phyloP scores from a whole-genome alignment of 1,140 invertebrate species.

The Cyclina sinensis region DNA sequence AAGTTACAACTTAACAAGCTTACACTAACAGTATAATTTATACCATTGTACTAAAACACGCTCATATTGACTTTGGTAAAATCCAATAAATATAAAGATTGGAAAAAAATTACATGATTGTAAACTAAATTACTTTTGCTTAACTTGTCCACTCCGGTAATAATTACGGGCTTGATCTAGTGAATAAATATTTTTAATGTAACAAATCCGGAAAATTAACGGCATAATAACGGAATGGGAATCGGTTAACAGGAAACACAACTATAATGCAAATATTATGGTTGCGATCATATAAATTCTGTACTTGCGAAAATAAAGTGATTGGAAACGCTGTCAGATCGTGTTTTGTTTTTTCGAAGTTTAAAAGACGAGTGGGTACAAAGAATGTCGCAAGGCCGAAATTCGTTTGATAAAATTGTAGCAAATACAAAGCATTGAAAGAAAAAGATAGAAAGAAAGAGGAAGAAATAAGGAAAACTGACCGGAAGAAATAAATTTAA shows the following conservation, averaged over 20 bases:
- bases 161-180: background rate
- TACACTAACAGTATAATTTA: background rate
- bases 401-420: no score
- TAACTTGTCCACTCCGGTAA: background rate
- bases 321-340: no score
- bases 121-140: background rate
- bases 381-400: no score
- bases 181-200: background rate
- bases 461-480: no score
- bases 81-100: conserved; percentile 28
- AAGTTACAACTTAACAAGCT: conserved; percentile 22
- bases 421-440: no score
- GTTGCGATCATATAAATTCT: no score
- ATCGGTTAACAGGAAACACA: background rate
- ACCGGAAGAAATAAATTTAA: no score
- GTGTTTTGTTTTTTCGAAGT: no score
- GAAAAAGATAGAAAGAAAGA: no score
- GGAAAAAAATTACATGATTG: background rate
- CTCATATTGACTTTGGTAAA: conserved; percentile 12
- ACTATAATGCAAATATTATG: no score
- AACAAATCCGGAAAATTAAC: conserved; percentile 1
- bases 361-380: no score
- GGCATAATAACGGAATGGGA: background rate
- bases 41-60: background rate
- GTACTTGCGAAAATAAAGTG: no score